These are phyloP conservation scores for Hyperoplus immaculatus DNA, from an alignment of 2,797 vertebrate species.

Conservation along the genomic window DNA sequence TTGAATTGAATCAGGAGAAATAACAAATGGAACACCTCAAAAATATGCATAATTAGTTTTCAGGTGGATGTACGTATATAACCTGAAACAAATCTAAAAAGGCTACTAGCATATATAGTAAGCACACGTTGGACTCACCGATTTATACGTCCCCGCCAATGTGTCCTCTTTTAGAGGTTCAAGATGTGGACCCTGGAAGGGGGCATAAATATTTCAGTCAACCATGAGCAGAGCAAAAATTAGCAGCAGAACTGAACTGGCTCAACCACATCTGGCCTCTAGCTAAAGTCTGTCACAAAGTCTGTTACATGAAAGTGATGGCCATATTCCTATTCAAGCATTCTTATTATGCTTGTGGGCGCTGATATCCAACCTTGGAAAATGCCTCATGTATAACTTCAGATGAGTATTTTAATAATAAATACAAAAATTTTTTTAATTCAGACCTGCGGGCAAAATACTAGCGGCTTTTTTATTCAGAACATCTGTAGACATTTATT, in stretches of 20 bases:
- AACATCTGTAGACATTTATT: conserved; percentile 2
- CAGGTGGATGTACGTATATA: too few species aligned
- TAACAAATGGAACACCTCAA: not conserved
- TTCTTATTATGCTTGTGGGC: conserved; percentile 3
- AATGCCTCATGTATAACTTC: conserved; percentile 19
- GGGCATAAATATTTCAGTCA: conserved; percentile 56
- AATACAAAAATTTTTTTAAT: not conserved
- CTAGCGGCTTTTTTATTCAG: not conserved
- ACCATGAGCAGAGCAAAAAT: conserved; percentile 25
- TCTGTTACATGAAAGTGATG: conserved; percentile 12
- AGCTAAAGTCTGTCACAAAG: conserved; percentile 39
- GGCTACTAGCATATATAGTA: too few species aligned
- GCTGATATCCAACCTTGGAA: conserved; percentile 11
- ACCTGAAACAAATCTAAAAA: too few species aligned
- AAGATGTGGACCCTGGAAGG: conserved; percentile 88
- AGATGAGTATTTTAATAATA: conserved; percentile 5
- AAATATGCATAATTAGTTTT: not conserved
- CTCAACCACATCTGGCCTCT: conserved; percentile 5
- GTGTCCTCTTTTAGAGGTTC: conserved; percentile 91
- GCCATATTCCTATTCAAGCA: conserved; percentile 10
- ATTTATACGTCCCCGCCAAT: conserved; percentile 84
- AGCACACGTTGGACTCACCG: conserved; percentile 81
- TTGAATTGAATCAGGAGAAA: not conserved
- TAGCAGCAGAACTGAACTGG: not conserved
- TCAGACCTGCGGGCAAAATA: not conserved